A percentile compares a stretch with the other conserved stretches of the same genome.
These are phyloP conservation scores for Marcusenius ussheri DNA, from an alignment of 2,113 vertebrate genomes.

Conservation along the genomic window DNA sequence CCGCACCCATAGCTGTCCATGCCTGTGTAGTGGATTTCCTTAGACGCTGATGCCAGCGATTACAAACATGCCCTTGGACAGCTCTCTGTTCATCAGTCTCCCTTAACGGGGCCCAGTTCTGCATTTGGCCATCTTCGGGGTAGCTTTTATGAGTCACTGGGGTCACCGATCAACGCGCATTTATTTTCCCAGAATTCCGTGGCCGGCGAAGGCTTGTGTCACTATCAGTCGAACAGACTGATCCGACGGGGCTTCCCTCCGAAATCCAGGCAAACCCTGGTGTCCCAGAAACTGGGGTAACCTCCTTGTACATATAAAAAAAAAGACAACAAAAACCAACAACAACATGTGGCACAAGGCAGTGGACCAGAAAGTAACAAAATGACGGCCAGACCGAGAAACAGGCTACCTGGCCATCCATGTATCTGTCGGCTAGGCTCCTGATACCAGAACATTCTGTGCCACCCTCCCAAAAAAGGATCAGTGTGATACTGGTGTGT, in stretches of 20 bases:
- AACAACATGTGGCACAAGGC: neutral
- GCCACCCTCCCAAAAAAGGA: neutral
- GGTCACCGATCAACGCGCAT: neutral
- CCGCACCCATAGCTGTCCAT: neutral
- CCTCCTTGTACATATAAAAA: neutral
- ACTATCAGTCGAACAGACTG: neutral
- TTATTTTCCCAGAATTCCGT: neutral
- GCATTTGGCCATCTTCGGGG: neutral
- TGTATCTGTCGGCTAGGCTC: neutral
- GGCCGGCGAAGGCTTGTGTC: neutral
- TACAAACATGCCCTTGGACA: neutral
- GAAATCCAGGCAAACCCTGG: neutral
- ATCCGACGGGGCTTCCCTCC: neutral
- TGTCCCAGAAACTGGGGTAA: neutral
- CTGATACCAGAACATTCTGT: neutral
- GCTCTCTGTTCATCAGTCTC: neutral
- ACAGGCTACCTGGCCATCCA: neutral
- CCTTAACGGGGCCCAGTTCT: neutral
- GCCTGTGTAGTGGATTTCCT: neutral
- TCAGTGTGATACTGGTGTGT: neutral
- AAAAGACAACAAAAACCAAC: neutral
- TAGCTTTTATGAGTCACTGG: neutral
- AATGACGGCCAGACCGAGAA: neutral
- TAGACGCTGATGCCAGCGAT: neutral
- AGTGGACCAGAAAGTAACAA: neutral